Base-by-base conservation (phyloP, 2,888 invertebrate genomes). In the Lithophane ornitopus region DNA sequence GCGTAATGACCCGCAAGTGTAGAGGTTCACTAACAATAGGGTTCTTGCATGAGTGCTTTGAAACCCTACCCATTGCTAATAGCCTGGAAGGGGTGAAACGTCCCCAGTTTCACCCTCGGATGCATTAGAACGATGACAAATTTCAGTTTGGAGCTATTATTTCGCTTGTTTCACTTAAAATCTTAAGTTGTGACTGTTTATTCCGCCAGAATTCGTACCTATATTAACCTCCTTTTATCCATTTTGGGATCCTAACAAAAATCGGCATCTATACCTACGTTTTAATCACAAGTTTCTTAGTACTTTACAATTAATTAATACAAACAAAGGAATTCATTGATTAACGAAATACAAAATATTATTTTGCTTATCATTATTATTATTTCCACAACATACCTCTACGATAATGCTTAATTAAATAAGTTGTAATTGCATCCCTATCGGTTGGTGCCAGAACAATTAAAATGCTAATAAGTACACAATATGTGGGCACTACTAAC, bases 11-110 rank as follows among this genome's bases (percentile, higher is more conserved):
- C 87, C 76, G 82, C 83, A 84, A 87, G 82, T 81, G 77, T 72
- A 74, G 79, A 75, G 80, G 86, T 84, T 85, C 73, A 70, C 82
- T 86, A 88, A 91, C 92, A 92, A 92, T 87, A 81, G 86, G 70
- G 84, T 83, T 80, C 86, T 79, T 78, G 80, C 74, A 44, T 69
- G 85, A 85, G 83, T 85, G 80, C 80, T 80, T 81, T 82, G 69
- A 85, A 90, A 90, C 91, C 90, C 89, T 88, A 85, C 82, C 85
- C 82, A 71, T 76, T 62, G 81, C 75, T 89, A 89, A 87, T 87
- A 80, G 73, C 80, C 49, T 26, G 80, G 76, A 81, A 86, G 88
- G 89, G 88, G 88, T 87, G 76, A 85, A 83, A 87, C 73, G 77
- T 80, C 63, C 76, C 75, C 80, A 68, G 74, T 79, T 81, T 88